A percentile compares a stretch with the other conserved stretches of the same genome.
These are phyloP conservation scores for Agelas oroides DNA, from an alignment of 37 sponge, comb jelly and placozoan genomes.

Conservation along the genomic window DNA sequence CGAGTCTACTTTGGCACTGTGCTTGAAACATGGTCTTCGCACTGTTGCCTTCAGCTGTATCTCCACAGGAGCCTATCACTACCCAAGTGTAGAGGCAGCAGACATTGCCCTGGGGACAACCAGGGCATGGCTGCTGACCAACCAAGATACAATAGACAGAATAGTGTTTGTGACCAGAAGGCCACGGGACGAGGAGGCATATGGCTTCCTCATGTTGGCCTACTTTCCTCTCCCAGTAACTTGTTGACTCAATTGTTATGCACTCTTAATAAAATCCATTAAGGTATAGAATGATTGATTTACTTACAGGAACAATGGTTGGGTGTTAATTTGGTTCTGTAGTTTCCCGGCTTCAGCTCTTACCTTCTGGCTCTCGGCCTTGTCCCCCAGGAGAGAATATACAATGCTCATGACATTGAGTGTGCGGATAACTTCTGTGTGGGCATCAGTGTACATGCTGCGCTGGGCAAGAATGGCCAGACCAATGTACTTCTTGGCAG, in stretches of 20 bases:
- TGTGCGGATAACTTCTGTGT: constrained; percentile 64
- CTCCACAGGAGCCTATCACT: constrained; percentile 70
- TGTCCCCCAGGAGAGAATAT: constrained; percentile 64
- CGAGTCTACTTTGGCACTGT: constrained; percentile 34
- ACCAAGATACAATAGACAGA: constrained; percentile 43
- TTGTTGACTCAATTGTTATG: too few species aligned
- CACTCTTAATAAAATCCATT: too few species aligned
- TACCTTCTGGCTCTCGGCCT: constrained; percentile 51
- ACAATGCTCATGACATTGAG: constrained; percentile 57
- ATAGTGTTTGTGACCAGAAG: constrained; percentile 66
- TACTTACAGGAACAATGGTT: background rate
- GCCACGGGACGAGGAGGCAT: constrained; percentile 60
- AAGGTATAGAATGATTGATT: background rate
- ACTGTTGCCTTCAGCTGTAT: constrained; percentile 78
- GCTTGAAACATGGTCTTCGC: constrained; percentile 35
- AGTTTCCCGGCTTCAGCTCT: constrained; percentile 45
- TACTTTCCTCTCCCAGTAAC: constrained; percentile 60
- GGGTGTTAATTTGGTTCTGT: background rate
- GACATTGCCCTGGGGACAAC: constrained; percentile 50
- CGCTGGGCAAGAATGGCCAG: constrained; percentile 37
- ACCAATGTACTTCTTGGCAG: constrained; percentile 76
- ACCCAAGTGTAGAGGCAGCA: constrained; percentile 70
- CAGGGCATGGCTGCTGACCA: constrained; percentile 51
- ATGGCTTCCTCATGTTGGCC: constrained; percentile 47
- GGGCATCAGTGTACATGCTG: constrained; percentile 41